Evolutionary conservation across 2,888 invertebrate genomes (phyloP).

Genomic region (Pachycephus smyrnensis): DNA sequence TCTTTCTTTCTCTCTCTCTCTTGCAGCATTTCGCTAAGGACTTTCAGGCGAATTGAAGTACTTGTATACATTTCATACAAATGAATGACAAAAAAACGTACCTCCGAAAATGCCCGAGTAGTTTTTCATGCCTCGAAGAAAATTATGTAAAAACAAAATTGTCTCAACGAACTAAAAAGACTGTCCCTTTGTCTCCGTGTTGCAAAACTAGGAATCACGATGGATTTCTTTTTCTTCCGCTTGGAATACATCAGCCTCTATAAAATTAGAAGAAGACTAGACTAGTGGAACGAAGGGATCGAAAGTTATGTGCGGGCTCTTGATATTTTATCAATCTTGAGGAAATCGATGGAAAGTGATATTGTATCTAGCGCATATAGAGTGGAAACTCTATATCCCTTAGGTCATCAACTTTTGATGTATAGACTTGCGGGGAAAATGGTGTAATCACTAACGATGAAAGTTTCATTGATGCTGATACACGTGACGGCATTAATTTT

Average conservation of each 20-base stretch:
- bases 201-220: neutral
- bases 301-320: neutral
- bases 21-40: neutral
- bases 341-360: neutral
- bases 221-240: neutral
- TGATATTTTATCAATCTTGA: neutral
- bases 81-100: neutral
- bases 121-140: neutral
- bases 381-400: neutral
- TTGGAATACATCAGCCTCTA: neutral
- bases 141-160: neutral
- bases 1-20: neutral
- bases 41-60: neutral
- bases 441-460: neutral
- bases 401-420: neutral
- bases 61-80: neutral
- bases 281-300: neutral
- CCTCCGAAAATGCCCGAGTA: neutral
- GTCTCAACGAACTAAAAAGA: no score
- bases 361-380: no score
- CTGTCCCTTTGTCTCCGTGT: neutral
- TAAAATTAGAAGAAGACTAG: neutral
- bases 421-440: neutral
- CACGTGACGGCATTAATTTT: neutral
- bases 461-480: neutral